phyloP scores from a whole-genome alignment of 2,888 invertebrate genomes.

The Drosophila barbarae region DNA sequence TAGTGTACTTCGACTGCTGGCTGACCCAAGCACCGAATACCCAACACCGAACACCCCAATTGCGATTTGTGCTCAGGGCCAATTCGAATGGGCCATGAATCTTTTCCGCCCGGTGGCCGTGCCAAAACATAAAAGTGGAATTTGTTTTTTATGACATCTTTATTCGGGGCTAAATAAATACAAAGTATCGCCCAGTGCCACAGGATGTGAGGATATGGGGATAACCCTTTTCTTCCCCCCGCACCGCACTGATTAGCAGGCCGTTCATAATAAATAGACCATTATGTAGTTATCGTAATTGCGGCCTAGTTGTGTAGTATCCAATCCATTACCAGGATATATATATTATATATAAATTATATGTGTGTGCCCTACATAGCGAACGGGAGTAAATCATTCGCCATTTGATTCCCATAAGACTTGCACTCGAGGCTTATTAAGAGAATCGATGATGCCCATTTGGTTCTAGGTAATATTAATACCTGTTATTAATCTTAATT shows the following conservation, averaged over 20 bases:
- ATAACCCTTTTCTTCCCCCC: constrained; percentile 9
- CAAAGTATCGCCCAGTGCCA: constrained; percentile 67
- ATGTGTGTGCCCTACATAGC: neutral
- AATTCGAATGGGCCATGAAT: constrained; percentile 67
- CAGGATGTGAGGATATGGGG: constrained; percentile 40
- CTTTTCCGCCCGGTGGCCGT: constrained; percentile 57
- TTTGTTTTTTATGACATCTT: constrained; percentile 77
- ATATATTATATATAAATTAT: constrained; percentile 11
- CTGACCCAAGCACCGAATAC: neutral
- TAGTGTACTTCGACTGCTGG: constrained; percentile 2
- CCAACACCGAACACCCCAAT: constrained; percentile 11
- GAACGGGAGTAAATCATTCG: constrained; percentile 1
- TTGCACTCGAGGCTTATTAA: neutral
- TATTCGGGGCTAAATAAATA: constrained; percentile 72
- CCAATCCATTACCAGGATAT: constrained; percentile 27
- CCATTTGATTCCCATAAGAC: constrained; percentile 3
- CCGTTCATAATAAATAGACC: constrained; percentile 72
- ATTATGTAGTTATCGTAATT: constrained; percentile 65
- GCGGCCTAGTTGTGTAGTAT: constrained; percentile 17
- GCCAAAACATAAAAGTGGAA: constrained; percentile 75
- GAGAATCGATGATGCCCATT: neutral
- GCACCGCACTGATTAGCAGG: constrained; percentile 40
- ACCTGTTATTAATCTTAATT: neutral
- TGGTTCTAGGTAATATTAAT: neutral
- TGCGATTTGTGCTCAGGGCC: constrained; percentile 41